Evolutionary conservation across 2,113 vertebrate species (phyloP), one percentile per base, ranked within the genome.

Genomic region (Psittacula cyanocephala): DNA sequence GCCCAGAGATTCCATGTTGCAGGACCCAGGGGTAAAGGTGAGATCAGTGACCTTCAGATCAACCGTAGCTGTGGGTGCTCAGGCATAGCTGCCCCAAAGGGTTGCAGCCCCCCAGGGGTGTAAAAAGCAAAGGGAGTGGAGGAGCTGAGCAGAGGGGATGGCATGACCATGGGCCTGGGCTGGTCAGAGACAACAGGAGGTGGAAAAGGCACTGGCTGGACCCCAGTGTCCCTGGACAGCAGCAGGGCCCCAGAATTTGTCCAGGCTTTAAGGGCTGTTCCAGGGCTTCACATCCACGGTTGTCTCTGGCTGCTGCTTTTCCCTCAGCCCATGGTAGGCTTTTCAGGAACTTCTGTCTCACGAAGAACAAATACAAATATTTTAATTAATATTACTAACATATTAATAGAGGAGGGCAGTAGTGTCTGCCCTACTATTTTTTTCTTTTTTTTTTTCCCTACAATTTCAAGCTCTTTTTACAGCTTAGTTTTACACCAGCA

Each of bases 61-160:
- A 63, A 7, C 41, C 52, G 23, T 60, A 65, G 27, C 28, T 17
- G 5, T 33, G 28, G 9, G 2, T 13, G 28, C 6, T 10, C 8
- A 20, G 27, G n/a, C 19, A 37, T 14, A 74, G 6, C 4, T 10
- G 7, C 65, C 2, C 41, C 25, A 35, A 7, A 9, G 24, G 7
- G 10, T 12, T 20, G 14, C 47, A 33, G 14, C 9, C 1, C 6
- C 8, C 3, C 2, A 6, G 4, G 3, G 4, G 1, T 3, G 8
- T 3, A 9, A 47, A 12, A 29, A 55, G 7, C 3, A 1, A 5
- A 22, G 31, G 5, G 3, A 2, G 2, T 5, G 1, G 1, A 1
- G 11, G 16, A 13, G 4, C 17, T 37, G 23, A 33, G 6, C 55
- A 59, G 33, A n/a, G 31, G 19, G 41, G 6, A 23, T 31, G 28